Evolutionary conservation across 2,113 vertebrate genomes (phyloP).

Genomic region (Pontoporia blainvillei): DNA sequence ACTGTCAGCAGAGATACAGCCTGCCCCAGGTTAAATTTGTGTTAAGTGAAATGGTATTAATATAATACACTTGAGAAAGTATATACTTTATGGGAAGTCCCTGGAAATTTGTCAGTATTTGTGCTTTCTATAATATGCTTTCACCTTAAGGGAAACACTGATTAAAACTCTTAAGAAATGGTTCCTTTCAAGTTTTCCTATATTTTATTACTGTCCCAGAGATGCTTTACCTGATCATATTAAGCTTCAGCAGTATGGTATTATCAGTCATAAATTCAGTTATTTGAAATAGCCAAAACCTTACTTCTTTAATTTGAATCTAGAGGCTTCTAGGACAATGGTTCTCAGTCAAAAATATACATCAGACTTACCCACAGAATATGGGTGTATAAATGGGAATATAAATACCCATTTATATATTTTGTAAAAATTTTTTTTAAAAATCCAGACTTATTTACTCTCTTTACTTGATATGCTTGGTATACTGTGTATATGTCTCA

Average conservation of each 20-base stretch:
- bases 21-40: slow-evolving; percentile 38
- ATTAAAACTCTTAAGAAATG: slow-evolving; percentile 39
- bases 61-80: neutral
- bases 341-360: neutral
- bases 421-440: neutral
- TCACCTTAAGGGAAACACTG: neutral
- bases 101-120: neutral
- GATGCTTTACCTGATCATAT: neutral
- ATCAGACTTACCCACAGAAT: neutral
- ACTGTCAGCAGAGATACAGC: neutral
- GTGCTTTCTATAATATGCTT: slow-evolving; percentile 18
- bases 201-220: neutral
- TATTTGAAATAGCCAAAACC: slow-evolving; percentile 28
- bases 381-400: neutral
- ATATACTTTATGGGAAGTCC: neutral
- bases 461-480: neutral
- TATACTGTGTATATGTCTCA: neutral
- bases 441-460: neutral
- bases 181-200: slow-evolving; percentile 19
- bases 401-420: neutral
- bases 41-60: neutral
- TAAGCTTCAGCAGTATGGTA: neutral
- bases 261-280: slow-evolving; percentile 29
- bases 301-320: slow-evolving; percentile 21
- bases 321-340: neutral